phyloP scores from a whole-genome alignment of 2,113 vertebrate species.

The Corythornis madagascariensis region DNA sequence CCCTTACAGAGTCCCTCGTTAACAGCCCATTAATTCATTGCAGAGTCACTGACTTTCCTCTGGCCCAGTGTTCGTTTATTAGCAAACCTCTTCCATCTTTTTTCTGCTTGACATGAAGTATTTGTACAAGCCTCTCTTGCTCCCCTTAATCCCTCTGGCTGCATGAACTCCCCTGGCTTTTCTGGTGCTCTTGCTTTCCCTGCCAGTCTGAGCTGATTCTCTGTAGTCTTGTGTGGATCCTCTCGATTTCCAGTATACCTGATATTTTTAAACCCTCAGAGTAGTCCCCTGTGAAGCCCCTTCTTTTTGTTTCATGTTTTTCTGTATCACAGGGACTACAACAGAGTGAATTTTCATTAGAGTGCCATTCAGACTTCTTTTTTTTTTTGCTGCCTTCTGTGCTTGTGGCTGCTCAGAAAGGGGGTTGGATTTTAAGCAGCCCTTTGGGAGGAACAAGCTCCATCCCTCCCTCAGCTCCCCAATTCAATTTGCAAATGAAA shows the following conservation, averaged over 20 bases:
- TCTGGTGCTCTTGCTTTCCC: not conserved
- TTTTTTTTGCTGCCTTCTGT: not conserved
- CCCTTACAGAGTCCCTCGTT: slow-evolving; percentile 1
- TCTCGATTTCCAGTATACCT: not conserved
- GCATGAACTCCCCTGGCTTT: not conserved
- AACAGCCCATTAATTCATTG: slow-evolving; percentile 3
- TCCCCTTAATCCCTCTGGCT: slow-evolving; percentile 41
- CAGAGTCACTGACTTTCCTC: not conserved
- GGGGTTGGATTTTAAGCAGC: slow-evolving; percentile 7
- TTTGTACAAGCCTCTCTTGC: slow-evolving; percentile 47
- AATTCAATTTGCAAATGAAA: slow-evolving; percentile 34
- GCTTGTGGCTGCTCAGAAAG: not conserved
- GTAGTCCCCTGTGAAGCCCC: not conserved
- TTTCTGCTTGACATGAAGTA: slow-evolving; percentile 13
- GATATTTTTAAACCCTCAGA: not conserved
- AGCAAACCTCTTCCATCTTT: not conserved
- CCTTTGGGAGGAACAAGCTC: not conserved
- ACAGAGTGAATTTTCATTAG: not conserved
- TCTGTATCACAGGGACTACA: not conserved
- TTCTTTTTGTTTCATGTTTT: slow-evolving; percentile 10
- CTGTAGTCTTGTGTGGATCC: not conserved
- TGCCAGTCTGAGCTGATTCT: slow-evolving; percentile 21
- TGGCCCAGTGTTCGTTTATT: slow-evolving; percentile 14
- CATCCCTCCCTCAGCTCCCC: not conserved
- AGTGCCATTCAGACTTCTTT: not conserved